Percentiles rank a stretch among this genome's conserved stretches.
These are phyloP conservation scores for Oppia nitens DNA, from an alignment of 1,140 invertebrate genomes.

Conservation along the genomic window DNA sequence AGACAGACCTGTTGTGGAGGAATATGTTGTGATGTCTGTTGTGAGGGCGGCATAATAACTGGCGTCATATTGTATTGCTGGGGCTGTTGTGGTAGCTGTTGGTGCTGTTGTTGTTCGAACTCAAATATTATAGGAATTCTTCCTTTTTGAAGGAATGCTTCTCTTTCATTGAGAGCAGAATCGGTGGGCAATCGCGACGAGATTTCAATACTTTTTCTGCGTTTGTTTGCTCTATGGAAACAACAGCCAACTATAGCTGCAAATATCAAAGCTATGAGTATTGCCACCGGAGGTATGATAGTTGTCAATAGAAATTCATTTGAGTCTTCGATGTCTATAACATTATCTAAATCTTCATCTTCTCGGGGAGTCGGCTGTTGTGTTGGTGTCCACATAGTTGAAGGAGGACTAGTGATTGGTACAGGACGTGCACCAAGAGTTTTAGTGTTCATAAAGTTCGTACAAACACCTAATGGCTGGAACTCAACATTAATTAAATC, in stretches of 20 bases:
- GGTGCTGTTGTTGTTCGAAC: conserved; percentile 4
- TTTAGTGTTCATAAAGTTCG: neutral
- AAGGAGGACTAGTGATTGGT: neutral
- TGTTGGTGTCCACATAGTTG: neutral
- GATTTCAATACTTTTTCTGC: conserved; percentile 6
- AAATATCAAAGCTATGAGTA: conserved; percentile 6
- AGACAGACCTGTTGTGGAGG: neutral
- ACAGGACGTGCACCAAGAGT: neutral
- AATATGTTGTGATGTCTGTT: neutral
- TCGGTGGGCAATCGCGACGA: neutral
- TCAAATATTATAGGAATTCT: conserved; percentile 15
- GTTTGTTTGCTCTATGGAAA: conserved; percentile 10
- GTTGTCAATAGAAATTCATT: conserved; percentile 5
- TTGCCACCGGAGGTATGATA: conserved; percentile 12
- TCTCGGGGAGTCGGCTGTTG: neutral
- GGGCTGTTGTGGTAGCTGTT: conserved; percentile 6
- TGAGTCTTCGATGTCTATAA: neutral
- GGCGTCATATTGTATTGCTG: neutral
- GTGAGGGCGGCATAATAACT: neutral
- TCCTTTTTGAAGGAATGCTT: conserved; percentile 4
- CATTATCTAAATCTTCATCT: conserved; percentile 8
- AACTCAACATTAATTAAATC: conserved; percentile 1
- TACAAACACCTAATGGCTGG: neutral
- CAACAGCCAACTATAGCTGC: conserved; percentile 7
- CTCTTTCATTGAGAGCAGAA: conserved; percentile 1